Conservation (phyloP, 2,113 vertebrate genomes). For the Macrotus californicus region DNA sequence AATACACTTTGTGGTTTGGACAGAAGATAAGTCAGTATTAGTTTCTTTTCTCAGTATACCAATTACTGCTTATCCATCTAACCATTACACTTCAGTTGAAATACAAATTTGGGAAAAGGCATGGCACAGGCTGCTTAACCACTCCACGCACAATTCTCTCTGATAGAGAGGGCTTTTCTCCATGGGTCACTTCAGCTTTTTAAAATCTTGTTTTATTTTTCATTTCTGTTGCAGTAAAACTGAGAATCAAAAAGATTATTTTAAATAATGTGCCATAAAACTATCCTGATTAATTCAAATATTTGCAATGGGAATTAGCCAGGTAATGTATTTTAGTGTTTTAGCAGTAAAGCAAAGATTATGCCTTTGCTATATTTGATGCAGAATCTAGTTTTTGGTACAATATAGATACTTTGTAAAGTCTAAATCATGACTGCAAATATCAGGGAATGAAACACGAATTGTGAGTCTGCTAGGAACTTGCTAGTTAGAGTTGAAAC, state of each 20-base stretch:
- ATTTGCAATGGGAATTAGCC: slow-evolving; percentile 13
- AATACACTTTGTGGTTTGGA: slow-evolving; percentile 44
- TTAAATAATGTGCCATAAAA: slow-evolving; percentile 9
- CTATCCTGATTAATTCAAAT: slow-evolving; percentile 49
- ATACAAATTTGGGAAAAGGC: slow-evolving; percentile 46
- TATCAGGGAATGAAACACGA: slow-evolving; percentile 2
- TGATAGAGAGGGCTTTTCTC: neutral
- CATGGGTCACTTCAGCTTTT: neutral
- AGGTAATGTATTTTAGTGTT: neutral
- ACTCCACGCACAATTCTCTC: neutral
- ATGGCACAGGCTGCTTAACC: slow-evolving; percentile 16
- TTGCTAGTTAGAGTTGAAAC: neutral
- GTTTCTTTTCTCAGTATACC: slow-evolving; percentile 63
- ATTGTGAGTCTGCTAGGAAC: neutral
- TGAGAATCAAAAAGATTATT: slow-evolving; percentile 34
- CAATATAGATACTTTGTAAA: neutral
- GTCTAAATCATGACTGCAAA: slow-evolving; percentile 12
- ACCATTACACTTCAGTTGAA: slow-evolving; percentile 48
- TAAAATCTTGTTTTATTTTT: slow-evolving; percentile 37
- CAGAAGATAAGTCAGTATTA: slow-evolving; percentile 64
- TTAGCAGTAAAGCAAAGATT: slow-evolving; percentile 13
- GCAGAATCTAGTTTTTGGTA: neutral
- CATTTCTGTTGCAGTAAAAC: slow-evolving; percentile 20
- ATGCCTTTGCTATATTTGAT: neutral
- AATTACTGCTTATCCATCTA: slow-evolving; percentile 64